Evolutionary conservation across 2,113 vertebrate species (phyloP).

Genomic region (Pristiophorus japonicus): DNA sequence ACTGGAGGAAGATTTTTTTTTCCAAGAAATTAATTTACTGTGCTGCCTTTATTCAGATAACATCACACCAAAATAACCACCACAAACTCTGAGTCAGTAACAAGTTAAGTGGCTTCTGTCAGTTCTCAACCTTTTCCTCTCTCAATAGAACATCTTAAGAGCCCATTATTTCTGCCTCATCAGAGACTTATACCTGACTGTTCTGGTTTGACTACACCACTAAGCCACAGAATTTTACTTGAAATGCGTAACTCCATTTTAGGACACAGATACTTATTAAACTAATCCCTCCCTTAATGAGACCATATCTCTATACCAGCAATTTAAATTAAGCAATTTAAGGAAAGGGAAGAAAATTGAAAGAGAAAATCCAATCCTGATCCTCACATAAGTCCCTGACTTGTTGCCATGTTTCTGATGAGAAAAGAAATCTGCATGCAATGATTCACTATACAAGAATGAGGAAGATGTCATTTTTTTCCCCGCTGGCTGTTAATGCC

Average conservation of each 20-base stretch:
- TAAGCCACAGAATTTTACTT: background rate
- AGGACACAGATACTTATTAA: slow-evolving; percentile 4
- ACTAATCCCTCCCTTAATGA: background rate
- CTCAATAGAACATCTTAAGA: background rate
- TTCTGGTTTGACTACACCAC: background rate
- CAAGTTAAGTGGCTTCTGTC: background rate
- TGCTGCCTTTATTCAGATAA: background rate
- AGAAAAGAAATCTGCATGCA: background rate
- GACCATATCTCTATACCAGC: background rate
- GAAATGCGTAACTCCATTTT: background rate
- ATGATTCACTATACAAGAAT: background rate
- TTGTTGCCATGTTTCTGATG: background rate
- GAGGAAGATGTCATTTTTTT: background rate
- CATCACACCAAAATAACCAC: background rate
- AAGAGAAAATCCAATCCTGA: background rate
- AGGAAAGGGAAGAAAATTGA: background rate
- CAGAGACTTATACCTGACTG: too few species aligned
- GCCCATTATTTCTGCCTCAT: background rate
- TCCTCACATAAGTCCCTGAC: background rate
- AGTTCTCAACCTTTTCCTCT: background rate
- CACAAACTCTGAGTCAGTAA: background rate
- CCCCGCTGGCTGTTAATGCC: background rate
- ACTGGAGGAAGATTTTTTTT: background rate
- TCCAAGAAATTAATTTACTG: background rate
- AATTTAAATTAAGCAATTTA: background rate